Evolutionary conservation across 1,140 invertebrate species (phyloP), one percentile per base, ranked within the genome.

Genomic region (Daktulosphaira vitifoliae): DNA sequence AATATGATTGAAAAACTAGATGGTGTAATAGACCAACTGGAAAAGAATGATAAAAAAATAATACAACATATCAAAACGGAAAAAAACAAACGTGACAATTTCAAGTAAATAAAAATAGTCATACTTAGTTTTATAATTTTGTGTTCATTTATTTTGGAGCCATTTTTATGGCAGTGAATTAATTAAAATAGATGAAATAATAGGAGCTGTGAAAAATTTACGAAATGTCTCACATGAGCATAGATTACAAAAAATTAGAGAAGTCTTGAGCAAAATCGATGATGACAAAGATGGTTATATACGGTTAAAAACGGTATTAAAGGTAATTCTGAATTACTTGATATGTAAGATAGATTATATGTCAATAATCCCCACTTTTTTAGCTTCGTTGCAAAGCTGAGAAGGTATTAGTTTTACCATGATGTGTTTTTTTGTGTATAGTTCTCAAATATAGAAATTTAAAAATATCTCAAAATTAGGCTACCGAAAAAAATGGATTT

Each of bases 271-370:
- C 7, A 88, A 89, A 76, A 83, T 96, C 68, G 94, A 97, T 76
- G 86, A 87, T 50, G 92, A 97, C 75, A 82, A 87, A 65, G 95
- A 98, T 78, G 95, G 95, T 37, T 81, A 87, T 65, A 84, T 98
- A 70, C 90, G 92, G 75, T 82, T 97, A 49, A 91, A 93, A 75
- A 86, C 94, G 75, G 89, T 96, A 66, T 76, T 96, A 37, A 94
- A 93, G 83, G 93, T 95, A 78, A 33, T 11, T 33, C n/a, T n/a
- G n/a, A n/a, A n/a, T n/a, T n/a, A n/a, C n/a, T n/a, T n/a, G n/a
- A n/a, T n/a, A n/a, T n/a, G n/a, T n/a, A n/a, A n/a, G n/a, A n/a
- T n/a, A n/a, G n/a, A n/a, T n/a, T n/a, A n/a, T n/a, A n/a, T n/a
- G n/a, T n/a, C n/a, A n/a, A n/a, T n/a, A n/a, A n/a, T n/a, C n/a